Evolutionary conservation across 2,113 vertebrate species (phyloP).

Genomic region (Oreotragus oreotragus): DNA sequence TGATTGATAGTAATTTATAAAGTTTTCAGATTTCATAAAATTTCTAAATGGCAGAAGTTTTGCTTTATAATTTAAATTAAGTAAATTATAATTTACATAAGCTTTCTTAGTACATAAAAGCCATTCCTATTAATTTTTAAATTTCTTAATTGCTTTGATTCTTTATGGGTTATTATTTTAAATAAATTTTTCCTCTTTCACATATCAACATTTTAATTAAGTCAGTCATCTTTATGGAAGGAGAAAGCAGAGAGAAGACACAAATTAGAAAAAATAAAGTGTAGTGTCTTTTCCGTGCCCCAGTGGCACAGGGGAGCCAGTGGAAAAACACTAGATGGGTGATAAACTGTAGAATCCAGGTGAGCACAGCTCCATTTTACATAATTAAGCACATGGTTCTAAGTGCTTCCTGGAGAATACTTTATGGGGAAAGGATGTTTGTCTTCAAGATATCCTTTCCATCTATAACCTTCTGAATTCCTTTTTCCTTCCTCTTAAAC

Average conservation of each 20-base stretch:
- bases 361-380: not conserved
- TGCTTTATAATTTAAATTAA: not conserved
- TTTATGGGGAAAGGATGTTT: not conserved
- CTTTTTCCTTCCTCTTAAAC: not conserved
- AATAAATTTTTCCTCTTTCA: conserved; percentile 25
- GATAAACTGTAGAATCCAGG: not conserved
- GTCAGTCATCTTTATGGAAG: not conserved
- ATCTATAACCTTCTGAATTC: not conserved
- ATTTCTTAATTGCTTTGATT: conserved; percentile 1
- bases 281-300: not conserved
- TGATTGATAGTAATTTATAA: not conserved
- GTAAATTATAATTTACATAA: not conserved
- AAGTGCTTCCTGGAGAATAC: not conserved
- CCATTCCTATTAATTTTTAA: not conserved
- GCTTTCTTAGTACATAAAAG: not conserved
- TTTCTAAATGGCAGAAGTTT: conserved; percentile 6
- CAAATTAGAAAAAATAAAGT: not conserved
- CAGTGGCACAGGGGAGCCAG: not conserved
- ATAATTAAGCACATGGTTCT: not conserved
- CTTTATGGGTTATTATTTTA: not conserved
- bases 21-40: conserved; percentile 8
- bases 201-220: not conserved
- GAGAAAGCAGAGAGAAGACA: not conserved
- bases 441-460: not conserved
- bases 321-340: not conserved